A percentile compares a stretch with the other conserved stretches of the same genome.
Evolutionary conservation across 2,888 invertebrate genomes (phyloP).

Genomic region (Dasysyrphus tricinctus): DNA sequence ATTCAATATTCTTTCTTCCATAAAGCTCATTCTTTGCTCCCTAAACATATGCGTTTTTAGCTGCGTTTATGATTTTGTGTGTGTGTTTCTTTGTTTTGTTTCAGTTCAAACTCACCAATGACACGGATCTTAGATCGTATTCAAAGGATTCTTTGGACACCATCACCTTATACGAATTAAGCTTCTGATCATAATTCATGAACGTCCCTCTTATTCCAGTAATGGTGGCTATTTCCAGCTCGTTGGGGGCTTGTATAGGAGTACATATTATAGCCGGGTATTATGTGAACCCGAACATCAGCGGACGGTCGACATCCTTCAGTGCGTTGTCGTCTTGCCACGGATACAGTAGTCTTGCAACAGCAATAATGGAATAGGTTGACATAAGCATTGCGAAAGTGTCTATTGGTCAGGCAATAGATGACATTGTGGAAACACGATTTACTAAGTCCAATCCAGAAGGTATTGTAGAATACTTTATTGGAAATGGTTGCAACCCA

Average conservation of each 20-base stretch:
- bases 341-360: slow-evolving; percentile 90
- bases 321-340: slow-evolving; percentile 86
- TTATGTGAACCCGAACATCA: slow-evolving; percentile 90
- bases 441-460: slow-evolving; percentile 89
- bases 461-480: slow-evolving; percentile 87
- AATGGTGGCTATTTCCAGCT: slow-evolving; percentile 78
- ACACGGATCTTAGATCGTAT: slow-evolving; percentile 27
- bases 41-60: not conserved
- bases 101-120: slow-evolving; percentile 56
- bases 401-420: slow-evolving; percentile 87
- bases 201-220: slow-evolving; percentile 78
- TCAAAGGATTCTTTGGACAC: not conserved
- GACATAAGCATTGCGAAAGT: slow-evolving; percentile 89
- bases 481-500: slow-evolving; percentile 84
- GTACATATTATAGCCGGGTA: slow-evolving; percentile 88
- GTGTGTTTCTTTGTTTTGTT: not conserved
- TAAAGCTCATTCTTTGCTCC: slow-evolving; percentile 45
- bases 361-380: slow-evolving; percentile 91
- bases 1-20: not conserved
- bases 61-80: slow-evolving; percentile 19
- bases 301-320: slow-evolving; percentile 84
- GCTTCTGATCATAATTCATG: slow-evolving; percentile 79
- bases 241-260: slow-evolving; percentile 86
- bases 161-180: slow-evolving; percentile 66
- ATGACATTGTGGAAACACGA: slow-evolving; percentile 88